These are phyloP conservation scores for Echeneis naucrates DNA, from an alignment of 2,797 vertebrate genomes.

Conservation along the genomic window DNA sequence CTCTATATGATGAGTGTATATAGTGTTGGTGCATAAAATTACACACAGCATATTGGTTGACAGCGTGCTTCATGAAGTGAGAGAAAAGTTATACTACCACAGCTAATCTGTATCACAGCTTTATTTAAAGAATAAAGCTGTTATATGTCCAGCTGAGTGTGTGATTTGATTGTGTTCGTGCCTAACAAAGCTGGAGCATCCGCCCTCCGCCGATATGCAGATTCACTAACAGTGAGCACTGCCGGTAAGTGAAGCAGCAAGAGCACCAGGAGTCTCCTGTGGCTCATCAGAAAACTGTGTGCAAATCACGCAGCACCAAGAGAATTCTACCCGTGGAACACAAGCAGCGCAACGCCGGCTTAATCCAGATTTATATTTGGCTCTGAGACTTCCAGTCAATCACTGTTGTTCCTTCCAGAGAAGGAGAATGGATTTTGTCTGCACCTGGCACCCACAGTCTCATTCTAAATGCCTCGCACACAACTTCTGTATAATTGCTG, in stretches of 20 bases:
- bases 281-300: constrained; percentile 44
- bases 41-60: constrained; percentile 5
- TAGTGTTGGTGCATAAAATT: constrained; percentile 26
- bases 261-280: constrained; percentile 17
- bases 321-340: constrained; percentile 25
- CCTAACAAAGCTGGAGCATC: constrained; percentile 24
- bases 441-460: constrained; percentile 64
- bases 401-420: constrained; percentile 55
- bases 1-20: constrained; percentile 21
- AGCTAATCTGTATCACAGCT: constrained; percentile 21
- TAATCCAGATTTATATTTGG: constrained; percentile 76
- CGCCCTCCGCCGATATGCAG: constrained; percentile 19
- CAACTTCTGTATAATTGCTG: constrained; percentile 64
- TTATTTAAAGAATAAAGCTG: constrained; percentile 25
- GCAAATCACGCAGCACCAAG: constrained; percentile 29
- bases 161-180: constrained; percentile 29
- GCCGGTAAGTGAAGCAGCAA: constrained; percentile 33
- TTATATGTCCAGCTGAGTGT: constrained; percentile 34
- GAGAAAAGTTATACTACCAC: constrained; percentile 13
- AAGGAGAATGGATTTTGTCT: constrained; percentile 55
- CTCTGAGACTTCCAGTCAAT: constrained; percentile 59
- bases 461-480: constrained; percentile 60
- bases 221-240: constrained; percentile 27
- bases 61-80: constrained; percentile 29
- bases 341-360: constrained; percentile 26